Percentiles rank a stretch among this genome's conserved stretches.
Conservation (phyloP, 2,888 invertebrate genomes). For the Erynnis tages region DNA sequence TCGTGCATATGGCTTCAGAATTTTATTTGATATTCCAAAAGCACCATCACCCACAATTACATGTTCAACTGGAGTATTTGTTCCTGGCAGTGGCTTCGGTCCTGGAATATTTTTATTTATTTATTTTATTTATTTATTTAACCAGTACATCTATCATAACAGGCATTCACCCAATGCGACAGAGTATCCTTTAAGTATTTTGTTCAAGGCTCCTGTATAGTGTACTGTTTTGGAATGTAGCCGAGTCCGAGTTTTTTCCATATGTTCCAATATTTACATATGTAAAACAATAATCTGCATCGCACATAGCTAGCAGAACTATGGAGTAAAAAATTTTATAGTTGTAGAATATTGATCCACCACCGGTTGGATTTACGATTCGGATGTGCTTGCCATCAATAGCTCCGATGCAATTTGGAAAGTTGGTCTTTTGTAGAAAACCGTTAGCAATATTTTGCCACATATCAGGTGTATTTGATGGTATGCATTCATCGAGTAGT, state of each 20-base stretch:
- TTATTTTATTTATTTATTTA: background rate
- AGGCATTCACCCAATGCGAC: no score
- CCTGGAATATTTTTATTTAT: constrained; percentile 35
- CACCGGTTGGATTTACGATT: constrained; percentile 25
- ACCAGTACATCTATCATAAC: no score
- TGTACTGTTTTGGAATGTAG: constrained; percentile 35
- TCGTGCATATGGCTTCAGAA: constrained; percentile 18
- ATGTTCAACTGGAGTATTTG: constrained; percentile 36
- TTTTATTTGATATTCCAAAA: constrained; percentile 40
- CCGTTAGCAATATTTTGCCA: constrained; percentile 28
- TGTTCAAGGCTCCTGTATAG: constrained; percentile 30
- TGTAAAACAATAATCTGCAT: constrained; percentile 42
- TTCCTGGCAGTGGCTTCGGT: constrained; percentile 38
- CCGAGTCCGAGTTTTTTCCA: constrained; percentile 40
- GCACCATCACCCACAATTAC: constrained; percentile 40
- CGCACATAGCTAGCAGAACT: constrained; percentile 40
- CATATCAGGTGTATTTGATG: background rate
- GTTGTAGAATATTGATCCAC: constrained; percentile 27
- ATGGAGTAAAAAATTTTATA: constrained; percentile 42
- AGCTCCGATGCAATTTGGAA: constrained; percentile 35
- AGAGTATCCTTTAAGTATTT: no score
- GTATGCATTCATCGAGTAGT: background rate
- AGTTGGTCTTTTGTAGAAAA: constrained; percentile 35
- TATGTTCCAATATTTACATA: constrained; percentile 39
- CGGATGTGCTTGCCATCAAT: constrained; percentile 37